A percentile compares a stretch with the other conserved stretches of the same genome.
phyloP scores from a whole-genome alignment of 1,140 invertebrate species.

The Meloidogyne exigua region DNA sequence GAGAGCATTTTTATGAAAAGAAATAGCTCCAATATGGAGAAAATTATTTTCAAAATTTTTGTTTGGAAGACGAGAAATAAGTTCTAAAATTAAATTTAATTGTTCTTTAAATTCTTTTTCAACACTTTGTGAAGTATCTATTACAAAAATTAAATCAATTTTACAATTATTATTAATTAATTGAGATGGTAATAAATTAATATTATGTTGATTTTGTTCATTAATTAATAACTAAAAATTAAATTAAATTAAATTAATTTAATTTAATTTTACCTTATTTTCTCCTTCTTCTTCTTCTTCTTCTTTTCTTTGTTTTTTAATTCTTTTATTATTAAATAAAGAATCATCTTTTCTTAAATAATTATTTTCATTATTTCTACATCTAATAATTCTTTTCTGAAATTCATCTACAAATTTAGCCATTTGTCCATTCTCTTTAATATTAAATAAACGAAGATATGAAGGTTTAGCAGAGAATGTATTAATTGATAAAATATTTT shows the following conservation, averaged over 20 bases:
- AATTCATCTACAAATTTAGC: slow-evolving; percentile 25
- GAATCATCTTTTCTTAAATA: background rate
- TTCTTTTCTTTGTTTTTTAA: slow-evolving; percentile 2
- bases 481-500: background rate
- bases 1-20: slow-evolving; percentile 46
- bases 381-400: slow-evolving; percentile 4
- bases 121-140: slow-evolving; percentile 58
- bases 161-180: slow-evolving; percentile 33
- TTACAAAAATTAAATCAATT: slow-evolving; percentile 53
- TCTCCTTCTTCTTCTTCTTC: background rate
- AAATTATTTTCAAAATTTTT: slow-evolving; percentile 53
- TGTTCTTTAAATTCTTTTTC: slow-evolving; percentile 52
- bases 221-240: slow-evolving; percentile 1
- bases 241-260: too few species aligned
- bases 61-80: slow-evolving; percentile 47
- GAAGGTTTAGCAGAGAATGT: background rate
- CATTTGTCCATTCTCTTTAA: slow-evolving; percentile 14
- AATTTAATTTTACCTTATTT: too few species aligned
- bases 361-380: background rate
- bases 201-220: background rate
- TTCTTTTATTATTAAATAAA: slow-evolving; percentile 3
- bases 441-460: background rate
- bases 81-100: slow-evolving; percentile 54
- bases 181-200: background rate
- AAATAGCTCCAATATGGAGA: slow-evolving; percentile 48